Evolutionary conservation across 2,113 vertebrate species (phyloP).

Genomic region (Pyrgilauda ruficollis): DNA sequence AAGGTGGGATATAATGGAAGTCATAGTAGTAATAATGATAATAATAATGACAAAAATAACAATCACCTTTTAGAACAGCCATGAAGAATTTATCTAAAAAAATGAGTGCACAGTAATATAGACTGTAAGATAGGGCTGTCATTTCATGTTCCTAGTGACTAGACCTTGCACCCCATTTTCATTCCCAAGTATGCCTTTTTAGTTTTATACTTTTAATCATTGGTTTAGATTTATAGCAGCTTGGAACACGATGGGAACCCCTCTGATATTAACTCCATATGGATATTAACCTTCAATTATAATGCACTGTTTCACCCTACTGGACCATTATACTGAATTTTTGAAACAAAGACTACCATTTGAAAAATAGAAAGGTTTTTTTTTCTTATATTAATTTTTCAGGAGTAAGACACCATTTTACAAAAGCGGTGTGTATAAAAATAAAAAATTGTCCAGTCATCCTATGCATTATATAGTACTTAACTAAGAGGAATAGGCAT

Average conservation of each 20-base stretch:
- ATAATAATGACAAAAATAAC: too few relatives aligned
- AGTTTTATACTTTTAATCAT: background rate
- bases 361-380: background rate
- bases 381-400: background rate
- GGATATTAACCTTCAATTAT: constrained; percentile 4
- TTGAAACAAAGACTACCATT: background rate
- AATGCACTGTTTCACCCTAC: background rate
- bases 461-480: constrained; percentile 33
- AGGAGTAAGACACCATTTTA: background rate
- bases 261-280: background rate
- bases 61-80: background rate
- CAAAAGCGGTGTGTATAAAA: background rate
- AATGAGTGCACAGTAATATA: background rate
- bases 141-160: background rate
- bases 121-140: background rate
- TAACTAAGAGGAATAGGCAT: constrained; percentile 57
- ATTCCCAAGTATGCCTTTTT: background rate
- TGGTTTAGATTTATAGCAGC: background rate
- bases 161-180: background rate
- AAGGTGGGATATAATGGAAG: background rate
- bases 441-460: background rate
- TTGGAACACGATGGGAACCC: background rate
- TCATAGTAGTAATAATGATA: too few relatives aligned
- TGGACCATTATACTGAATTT: background rate
- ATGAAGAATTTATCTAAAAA: background rate